Conservation (phyloP, 2,888 invertebrate species). For the Elmis aenea region DNA sequence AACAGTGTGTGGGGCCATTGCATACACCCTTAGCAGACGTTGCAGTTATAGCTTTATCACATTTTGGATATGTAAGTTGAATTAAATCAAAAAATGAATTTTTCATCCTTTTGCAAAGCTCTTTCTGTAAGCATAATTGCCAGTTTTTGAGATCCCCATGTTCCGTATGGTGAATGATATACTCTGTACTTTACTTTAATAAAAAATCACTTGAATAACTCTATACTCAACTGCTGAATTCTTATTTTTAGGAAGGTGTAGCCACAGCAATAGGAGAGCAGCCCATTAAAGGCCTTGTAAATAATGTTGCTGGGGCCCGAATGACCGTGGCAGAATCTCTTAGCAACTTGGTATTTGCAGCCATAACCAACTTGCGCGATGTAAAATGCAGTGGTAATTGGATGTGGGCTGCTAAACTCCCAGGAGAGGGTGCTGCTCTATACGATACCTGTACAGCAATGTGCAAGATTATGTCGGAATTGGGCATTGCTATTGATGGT, state of each 20-base stretch:
- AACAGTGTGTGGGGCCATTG: slow-evolving; percentile 96
- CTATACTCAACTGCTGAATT: too few relatives aligned
- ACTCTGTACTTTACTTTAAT: too few relatives aligned
- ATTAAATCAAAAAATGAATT: slow-evolving; percentile 2
- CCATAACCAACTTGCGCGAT: slow-evolving; percentile 66
- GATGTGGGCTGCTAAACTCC: slow-evolving; percentile 99
- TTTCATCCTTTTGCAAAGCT: neutral
- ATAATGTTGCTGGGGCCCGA: slow-evolving; percentile 82
- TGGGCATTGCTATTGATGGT: slow-evolving; percentile 86
- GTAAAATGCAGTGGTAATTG: slow-evolving; percentile 99
- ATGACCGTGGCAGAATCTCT: slow-evolving; percentile 93
- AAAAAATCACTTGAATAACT: too few relatives aligned
- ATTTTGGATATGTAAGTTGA: slow-evolving; percentile 63
- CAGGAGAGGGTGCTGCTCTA: slow-evolving; percentile 85
- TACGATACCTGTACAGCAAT: slow-evolving; percentile 84
- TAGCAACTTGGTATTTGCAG: slow-evolving; percentile 81
- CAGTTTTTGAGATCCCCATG: too few relatives aligned
- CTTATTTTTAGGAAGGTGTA: slow-evolving; percentile 59
- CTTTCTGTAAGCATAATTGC: neutral
- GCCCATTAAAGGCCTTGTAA: slow-evolving; percentile 86
- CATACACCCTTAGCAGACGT: slow-evolving; percentile 95
- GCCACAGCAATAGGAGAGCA: slow-evolving; percentile 97
- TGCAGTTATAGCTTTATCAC: slow-evolving; percentile 82
- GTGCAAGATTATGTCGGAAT: slow-evolving; percentile 73
- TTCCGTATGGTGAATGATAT: too few relatives aligned